Conservation (phyloP, 1,140 invertebrate species). For the Homalodisca vitripennis region DNA sequence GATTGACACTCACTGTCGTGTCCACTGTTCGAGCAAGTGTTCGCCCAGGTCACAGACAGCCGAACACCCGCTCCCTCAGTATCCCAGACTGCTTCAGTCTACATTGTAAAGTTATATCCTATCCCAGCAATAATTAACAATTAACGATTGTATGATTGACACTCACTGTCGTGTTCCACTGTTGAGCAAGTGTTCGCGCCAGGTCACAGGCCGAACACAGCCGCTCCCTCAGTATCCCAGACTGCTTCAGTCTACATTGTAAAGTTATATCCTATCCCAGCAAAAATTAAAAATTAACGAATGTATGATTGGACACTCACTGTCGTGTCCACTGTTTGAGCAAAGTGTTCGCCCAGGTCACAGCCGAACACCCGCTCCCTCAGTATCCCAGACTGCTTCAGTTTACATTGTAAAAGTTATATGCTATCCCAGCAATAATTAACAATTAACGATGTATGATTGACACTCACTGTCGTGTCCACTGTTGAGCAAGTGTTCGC, state of each 20-base stretch:
- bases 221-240: constrained; percentile 87
- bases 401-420: too few relatives aligned
- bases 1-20: constrained; percentile 68
- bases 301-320: too few relatives aligned
- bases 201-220: constrained; percentile 96
- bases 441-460: too few relatives aligned
- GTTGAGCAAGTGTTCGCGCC: too few relatives aligned
- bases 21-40: constrained; percentile 90
- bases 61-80: constrained; percentile 89
- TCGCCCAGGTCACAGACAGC: constrained; percentile 94
- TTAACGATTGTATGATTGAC: too few relatives aligned
- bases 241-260: constrained; percentile 91
- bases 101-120: too few relatives aligned
- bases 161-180: too few relatives aligned
- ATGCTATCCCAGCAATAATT: too few relatives aligned
- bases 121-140: too few relatives aligned
- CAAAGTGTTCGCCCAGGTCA: constrained; percentile 94
- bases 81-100: constrained; percentile 93
- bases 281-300: too few relatives aligned
- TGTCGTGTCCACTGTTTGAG: too few relatives aligned
- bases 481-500: constrained; percentile 91
- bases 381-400: constrained; percentile 92
- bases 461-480: constrained; percentile 72
- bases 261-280: too few relatives aligned
- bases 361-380: constrained; percentile 93